Evolutionary conservation across 1,140 invertebrate genomes (phyloP), one percentile per base, ranked within the genome.

Genomic region (Conus betulinus): DNA sequence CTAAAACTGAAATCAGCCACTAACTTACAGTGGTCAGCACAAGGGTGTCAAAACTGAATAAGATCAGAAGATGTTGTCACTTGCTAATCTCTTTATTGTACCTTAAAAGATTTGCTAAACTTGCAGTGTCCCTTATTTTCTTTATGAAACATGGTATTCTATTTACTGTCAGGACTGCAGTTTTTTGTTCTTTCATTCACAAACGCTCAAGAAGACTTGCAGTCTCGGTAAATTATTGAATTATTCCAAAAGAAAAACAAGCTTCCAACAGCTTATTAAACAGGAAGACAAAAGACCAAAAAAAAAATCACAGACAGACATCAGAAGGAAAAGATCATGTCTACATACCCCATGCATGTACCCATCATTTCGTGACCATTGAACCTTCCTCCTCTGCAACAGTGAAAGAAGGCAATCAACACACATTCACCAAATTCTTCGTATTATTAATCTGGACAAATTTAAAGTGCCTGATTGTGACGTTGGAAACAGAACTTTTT

Each of bases 261-360:
- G 10, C 23, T 60, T 60, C 15, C 8, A 11, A 60, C 8, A 60
- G 15, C 57, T 60, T 60, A 11, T 8, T 11, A 83, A 53, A 83
- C 25, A 52, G 10, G 5, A 53, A 8, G 7, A 57, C 51, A 83
- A 55, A 3, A 83, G 25, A 51, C 39, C 7, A 55, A 55, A 57
- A 5, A 55, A 83, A 55, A 5, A 11, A 71, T 7, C 67, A 20
- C 6, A 11, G 20, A 71, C 6, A 71, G 20, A 71, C 15, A 71
- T 17, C 15, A 71, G 23, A 71, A 20, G 23, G 67, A 17, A 71
- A 71, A 20, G 23, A 20, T 60, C 57, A 51, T 63, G 52, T 57
- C 55, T 51, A 92, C 92, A 89, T 91, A 94, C 93, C 89, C 94
- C 94, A 91, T 94, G 94, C 15, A 92, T 91, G 67, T 94, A 92